Evolutionary conservation across 2,888 invertebrate genomes (phyloP).

Genomic region (Venusia cambrica): DNA sequence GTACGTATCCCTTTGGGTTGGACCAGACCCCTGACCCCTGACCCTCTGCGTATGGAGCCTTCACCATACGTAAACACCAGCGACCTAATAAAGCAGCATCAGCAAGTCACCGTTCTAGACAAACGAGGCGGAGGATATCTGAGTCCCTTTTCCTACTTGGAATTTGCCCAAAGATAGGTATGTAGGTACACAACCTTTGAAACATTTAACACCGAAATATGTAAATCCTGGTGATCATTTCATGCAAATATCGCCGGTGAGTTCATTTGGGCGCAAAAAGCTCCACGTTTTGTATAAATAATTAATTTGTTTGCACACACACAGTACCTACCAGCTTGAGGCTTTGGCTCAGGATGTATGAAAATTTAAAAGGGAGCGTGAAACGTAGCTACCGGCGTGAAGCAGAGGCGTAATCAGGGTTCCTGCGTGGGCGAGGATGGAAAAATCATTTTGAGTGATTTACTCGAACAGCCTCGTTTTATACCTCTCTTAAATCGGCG

Average conservation of each 20-base stretch:
- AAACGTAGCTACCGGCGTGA: constrained; percentile 24
- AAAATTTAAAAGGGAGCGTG: constrained; percentile 34
- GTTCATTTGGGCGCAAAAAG: constrained; percentile 48
- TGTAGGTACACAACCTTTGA: constrained; percentile 26
- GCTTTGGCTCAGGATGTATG: constrained; percentile 27
- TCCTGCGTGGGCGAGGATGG: not conserved
- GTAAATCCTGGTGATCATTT: constrained; percentile 37
- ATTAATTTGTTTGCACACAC: constrained; percentile 69
- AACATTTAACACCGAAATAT: constrained; percentile 16
- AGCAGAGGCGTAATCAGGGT: constrained; percentile 11
- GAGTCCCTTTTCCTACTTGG: too few relatives aligned
- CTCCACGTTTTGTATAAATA: constrained; percentile 50
- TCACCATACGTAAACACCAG: too few relatives aligned
- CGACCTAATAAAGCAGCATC: too few relatives aligned
- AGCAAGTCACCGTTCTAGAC: too few relatives aligned
- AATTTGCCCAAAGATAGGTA: too few relatives aligned
- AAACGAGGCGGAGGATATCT: too few relatives aligned
- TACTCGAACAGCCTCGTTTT: too few relatives aligned
- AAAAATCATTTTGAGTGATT: not conserved
- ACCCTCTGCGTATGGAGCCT: too few relatives aligned
- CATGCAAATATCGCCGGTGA: constrained; percentile 42
- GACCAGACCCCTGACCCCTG: too few relatives aligned
- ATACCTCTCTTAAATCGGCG: too few relatives aligned
- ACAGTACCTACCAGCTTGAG: constrained; percentile 36
- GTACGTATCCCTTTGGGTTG: too few relatives aligned